These are phyloP conservation scores for Alviniconcha strummeri DNA, from an alignment of 2,888 invertebrate species.

Conservation along the genomic window DNA sequence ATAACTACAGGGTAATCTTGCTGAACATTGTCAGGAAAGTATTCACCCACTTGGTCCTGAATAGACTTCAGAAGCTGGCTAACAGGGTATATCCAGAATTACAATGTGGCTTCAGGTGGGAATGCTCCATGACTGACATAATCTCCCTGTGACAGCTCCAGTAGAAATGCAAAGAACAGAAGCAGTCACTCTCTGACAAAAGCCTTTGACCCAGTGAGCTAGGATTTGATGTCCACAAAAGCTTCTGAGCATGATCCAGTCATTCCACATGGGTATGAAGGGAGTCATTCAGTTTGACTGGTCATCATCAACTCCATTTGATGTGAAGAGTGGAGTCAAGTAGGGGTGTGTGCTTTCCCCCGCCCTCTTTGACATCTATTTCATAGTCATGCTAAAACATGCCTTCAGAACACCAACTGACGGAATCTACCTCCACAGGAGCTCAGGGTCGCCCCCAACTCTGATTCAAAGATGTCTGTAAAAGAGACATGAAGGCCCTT, in stretches of 20 bases:
- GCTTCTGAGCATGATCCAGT: constrained; percentile 33
- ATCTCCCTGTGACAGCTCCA: constrained; percentile 30
- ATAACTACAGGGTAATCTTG: constrained; percentile 36
- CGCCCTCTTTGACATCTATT: not conserved
- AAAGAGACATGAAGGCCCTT: too few species aligned
- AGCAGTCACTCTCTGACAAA: constrained; percentile 38
- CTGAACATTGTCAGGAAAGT: constrained; percentile 28
- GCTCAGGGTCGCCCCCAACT: not conserved
- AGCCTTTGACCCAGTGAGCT: constrained; percentile 31
- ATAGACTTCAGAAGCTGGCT: constrained; percentile 31
- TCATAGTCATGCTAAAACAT: not conserved
- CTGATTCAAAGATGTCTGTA: too few species aligned
- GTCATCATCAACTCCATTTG: not conserved
- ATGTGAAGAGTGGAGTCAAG: constrained; percentile 9
- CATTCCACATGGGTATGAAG: constrained; percentile 39
- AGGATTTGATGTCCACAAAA: constrained; percentile 24
- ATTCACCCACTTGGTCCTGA: constrained; percentile 1
- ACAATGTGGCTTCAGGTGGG: constrained; percentile 41
- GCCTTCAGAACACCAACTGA: constrained; percentile 13
- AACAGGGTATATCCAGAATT: constrained; percentile 44
- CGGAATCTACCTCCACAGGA: not conserved
- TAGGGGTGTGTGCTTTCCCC: constrained; percentile 14
- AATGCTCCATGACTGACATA: constrained; percentile 37
- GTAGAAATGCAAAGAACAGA: constrained; percentile 35
- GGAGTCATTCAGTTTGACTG: constrained; percentile 31